Evolutionary conservation across 2,113 vertebrate species (phyloP).

Genomic region (Glaucomys volans): DNA sequence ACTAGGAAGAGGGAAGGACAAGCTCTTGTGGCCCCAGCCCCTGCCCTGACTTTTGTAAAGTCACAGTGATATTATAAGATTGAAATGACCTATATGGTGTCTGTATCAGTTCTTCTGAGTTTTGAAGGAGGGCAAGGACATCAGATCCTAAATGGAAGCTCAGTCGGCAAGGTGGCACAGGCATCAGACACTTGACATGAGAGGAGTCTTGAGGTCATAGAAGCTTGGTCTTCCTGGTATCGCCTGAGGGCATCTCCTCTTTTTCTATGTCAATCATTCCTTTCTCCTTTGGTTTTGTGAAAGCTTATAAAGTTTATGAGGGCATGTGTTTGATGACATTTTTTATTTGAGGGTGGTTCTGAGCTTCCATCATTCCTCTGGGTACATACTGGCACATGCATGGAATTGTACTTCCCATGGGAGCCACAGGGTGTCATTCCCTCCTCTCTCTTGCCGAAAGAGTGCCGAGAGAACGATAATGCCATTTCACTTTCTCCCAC

Average conservation of each 20-base stretch:
- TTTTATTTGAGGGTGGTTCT: background rate
- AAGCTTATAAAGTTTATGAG: background rate
- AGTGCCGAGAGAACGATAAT: background rate
- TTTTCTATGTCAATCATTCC: background rate
- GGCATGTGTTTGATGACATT: background rate
- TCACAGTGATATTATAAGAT: background rate
- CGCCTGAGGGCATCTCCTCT: background rate
- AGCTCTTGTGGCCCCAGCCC: too few relatives aligned
- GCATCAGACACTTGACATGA: background rate
- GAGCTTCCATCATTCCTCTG: background rate
- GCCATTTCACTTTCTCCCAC: background rate
- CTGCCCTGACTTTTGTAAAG: background rate
- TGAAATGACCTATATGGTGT: background rate
- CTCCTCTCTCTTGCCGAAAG: background rate
- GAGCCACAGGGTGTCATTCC: slow-evolving; percentile 56
- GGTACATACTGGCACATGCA: accelerated
- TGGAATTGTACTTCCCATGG: background rate
- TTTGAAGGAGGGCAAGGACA: background rate
- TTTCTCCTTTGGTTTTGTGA: background rate
- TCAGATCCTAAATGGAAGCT: background rate
- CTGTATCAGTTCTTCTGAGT: background rate
- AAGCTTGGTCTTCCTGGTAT: background rate
- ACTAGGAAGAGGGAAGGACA: background rate
- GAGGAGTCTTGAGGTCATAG: background rate
- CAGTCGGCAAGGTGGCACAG: background rate